Evolutionary conservation across 2,797 vertebrate genomes (phyloP).

Genomic region (Poecile montanus): DNA sequence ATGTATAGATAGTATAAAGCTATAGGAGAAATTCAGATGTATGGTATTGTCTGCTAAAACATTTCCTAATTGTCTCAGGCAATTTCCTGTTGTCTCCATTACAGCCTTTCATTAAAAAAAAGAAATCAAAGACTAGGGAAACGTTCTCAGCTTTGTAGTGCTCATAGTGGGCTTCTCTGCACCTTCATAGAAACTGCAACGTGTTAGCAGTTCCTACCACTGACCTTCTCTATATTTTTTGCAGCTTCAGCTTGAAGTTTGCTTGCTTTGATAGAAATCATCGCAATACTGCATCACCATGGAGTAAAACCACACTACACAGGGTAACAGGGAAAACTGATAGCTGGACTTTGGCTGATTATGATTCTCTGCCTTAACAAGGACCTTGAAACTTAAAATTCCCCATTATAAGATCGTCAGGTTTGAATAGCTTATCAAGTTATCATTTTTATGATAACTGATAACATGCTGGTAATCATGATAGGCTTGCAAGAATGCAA

Average conservation of each 20-base stretch:
- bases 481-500: neutral
- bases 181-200: constrained; percentile 28
- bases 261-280: constrained; percentile 62
- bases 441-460: neutral
- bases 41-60: neutral
- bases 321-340: neutral
- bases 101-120: constrained; percentile 14
- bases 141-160: constrained; percentile 37
- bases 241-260: constrained; percentile 59
- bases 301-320: neutral
- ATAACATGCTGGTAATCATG: neutral
- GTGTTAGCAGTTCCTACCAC: constrained; percentile 31
- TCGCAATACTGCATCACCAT: neutral
- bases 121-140: constrained; percentile 47
- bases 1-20: neutral
- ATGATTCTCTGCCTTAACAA: neutral
- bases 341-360: neutral
- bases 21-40: neutral
- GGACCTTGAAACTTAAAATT: neutral
- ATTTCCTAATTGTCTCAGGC: neutral
- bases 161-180: neutral
- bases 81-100: constrained; percentile 12
- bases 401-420: neutral
- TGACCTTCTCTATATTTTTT: constrained; percentile 49
- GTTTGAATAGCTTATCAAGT: neutral